Conservation (phyloP, 2,113 vertebrate genomes). For the Struthio camelus region DNA sequence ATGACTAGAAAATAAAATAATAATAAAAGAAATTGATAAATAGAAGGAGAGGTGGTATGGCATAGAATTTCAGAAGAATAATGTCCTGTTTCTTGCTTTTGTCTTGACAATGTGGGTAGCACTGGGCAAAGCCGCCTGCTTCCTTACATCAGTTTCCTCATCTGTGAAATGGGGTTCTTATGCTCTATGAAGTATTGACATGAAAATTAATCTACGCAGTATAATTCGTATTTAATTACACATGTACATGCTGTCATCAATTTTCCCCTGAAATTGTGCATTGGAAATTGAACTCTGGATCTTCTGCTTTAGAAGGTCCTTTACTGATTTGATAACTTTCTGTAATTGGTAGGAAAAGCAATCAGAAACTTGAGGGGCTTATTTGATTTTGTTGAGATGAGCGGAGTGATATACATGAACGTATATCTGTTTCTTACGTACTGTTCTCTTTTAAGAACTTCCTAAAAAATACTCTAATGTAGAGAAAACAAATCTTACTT, state of each 20-base stretch:
- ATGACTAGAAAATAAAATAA: background rate
- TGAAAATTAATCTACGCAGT: background rate
- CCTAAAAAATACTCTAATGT: background rate
- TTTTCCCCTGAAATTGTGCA: background rate
- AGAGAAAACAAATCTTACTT: background rate
- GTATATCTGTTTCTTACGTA: background rate
- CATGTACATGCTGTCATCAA: background rate
- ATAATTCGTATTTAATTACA: background rate
- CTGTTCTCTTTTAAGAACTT: background rate
- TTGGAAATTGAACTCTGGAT: background rate
- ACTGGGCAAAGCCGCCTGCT: background rate
- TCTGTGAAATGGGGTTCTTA: background rate
- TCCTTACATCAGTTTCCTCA: background rate
- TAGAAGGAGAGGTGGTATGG: background rate
- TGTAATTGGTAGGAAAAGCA: background rate
- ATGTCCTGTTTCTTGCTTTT: background rate
- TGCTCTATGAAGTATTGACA: background rate
- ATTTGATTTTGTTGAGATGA: background rate
- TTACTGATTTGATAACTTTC: background rate
- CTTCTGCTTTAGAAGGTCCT: background rate
- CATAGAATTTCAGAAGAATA: background rate
- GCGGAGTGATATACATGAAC: background rate
- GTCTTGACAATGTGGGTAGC: background rate
- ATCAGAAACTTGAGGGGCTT: background rate
- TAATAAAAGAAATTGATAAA: rapidly evolving